These are phyloP conservation scores for Hyposoter dolosus DNA, from an alignment of 2,888 invertebrate species.

Conservation along the genomic window DNA sequence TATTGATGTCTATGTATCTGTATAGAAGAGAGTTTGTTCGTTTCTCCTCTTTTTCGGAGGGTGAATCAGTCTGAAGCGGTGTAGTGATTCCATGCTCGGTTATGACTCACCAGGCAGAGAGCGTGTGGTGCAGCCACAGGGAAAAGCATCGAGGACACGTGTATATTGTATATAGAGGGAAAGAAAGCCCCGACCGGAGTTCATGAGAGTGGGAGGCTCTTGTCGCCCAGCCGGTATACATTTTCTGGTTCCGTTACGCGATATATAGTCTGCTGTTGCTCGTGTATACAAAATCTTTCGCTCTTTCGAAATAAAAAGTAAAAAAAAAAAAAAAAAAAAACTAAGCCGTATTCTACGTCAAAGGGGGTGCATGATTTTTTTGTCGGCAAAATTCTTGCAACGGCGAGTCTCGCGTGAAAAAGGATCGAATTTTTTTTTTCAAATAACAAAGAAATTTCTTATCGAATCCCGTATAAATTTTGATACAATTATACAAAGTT, in stretches of 20 bases:
- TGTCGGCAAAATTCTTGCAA: not conserved
- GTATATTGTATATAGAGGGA: conserved; percentile 26
- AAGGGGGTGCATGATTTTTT: not conserved
- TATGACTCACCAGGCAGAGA: conserved; percentile 70
- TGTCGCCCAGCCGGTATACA: conserved; percentile 38
- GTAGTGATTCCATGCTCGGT: conserved; percentile 71
- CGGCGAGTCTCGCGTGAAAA: not conserved
- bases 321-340: not conserved
- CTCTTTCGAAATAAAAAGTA: not conserved
- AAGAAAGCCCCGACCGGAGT: conserved; percentile 39
- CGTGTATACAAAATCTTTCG: conserved; percentile 9
- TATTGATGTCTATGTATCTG: not conserved
- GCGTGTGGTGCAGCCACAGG: conserved; percentile 39
- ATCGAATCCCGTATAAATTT: too few relatives aligned
- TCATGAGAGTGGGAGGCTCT: conserved; percentile 38
- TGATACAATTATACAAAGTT: too few relatives aligned
- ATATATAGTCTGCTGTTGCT: not conserved
- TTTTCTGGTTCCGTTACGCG: conserved; percentile 30
- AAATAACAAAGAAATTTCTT: not conserved
- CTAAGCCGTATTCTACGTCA: not conserved
- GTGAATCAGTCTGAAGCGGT: conserved; percentile 72
- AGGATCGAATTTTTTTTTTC: not conserved
- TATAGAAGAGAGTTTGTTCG: conserved; percentile 20
- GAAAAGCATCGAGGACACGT: conserved; percentile 50
- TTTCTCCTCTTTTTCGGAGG: conserved; percentile 67